phyloP scores from a whole-genome alignment of 2,797 vertebrate species.

The Diceros bicornis region DNA sequence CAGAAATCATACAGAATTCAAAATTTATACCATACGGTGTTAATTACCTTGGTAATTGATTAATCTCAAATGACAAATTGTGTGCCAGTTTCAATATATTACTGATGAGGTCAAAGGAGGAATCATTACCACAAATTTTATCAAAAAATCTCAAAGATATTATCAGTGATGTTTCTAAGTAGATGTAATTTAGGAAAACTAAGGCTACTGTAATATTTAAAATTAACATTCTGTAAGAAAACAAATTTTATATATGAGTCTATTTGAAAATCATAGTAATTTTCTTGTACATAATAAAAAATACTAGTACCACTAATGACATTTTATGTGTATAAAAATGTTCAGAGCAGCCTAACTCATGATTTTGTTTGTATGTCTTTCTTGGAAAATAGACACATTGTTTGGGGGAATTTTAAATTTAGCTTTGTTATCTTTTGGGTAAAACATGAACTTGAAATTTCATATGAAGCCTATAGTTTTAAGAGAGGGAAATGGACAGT shows the following conservation, averaged over 20 bases:
- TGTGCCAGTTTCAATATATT: background rate
- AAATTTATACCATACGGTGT: background rate
- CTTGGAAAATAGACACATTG: background rate
- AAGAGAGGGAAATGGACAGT: background rate
- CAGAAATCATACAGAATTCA: conserved; percentile 37
- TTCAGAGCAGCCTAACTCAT: background rate
- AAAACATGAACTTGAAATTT: conserved; percentile 44
- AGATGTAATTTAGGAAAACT: background rate
- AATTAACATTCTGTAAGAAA: conserved; percentile 11
- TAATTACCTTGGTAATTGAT: background rate
- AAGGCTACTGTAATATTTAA: conserved; percentile 15
- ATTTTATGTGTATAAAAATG: background rate
- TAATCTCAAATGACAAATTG: background rate
- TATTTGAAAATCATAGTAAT: conserved; percentile 50
- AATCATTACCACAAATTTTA: background rate
- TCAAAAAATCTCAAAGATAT: background rate
- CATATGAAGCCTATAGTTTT: background rate
- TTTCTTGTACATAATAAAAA: background rate
- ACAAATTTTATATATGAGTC: background rate
- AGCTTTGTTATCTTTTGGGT: background rate
- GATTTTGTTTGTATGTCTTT: background rate
- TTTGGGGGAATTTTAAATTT: conserved; percentile 6
- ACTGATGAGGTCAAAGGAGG: background rate
- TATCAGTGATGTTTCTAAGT: background rate
- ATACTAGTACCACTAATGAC: background rate